A percentile compares a stretch with the other conserved stretches of the same genome.
Conservation (phyloP, 1,140 invertebrate genomes). For the Coelopa frigida region DNA sequence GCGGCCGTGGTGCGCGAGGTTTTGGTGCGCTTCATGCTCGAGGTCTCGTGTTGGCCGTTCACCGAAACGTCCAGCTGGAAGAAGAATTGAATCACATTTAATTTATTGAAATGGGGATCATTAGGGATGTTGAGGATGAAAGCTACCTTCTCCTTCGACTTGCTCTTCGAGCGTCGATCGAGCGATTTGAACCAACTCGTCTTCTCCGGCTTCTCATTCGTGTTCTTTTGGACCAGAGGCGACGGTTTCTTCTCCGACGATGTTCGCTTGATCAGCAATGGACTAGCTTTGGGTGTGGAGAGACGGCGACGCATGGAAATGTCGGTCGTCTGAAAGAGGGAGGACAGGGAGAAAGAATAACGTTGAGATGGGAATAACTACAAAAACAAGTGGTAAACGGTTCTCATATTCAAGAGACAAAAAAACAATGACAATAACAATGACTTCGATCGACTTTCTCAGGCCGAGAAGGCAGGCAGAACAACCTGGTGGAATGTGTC, state of each 20-base stretch:
- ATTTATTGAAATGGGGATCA: not conserved
- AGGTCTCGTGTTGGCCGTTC: slow-evolving; percentile 46
- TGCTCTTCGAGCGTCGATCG: slow-evolving; percentile 49
- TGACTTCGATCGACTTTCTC: no score
- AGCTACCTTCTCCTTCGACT: slow-evolving; percentile 36
- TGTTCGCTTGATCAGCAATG: slow-evolving; percentile 43
- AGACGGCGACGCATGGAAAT: slow-evolving; percentile 57
- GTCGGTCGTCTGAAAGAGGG: slow-evolving; percentile 26
- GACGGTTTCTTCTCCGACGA: slow-evolving; percentile 35
- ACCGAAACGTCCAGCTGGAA: slow-evolving; percentile 31
- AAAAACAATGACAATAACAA: no score
- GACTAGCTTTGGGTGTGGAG: slow-evolving; percentile 65
- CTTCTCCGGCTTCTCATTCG: slow-evolving; percentile 39
- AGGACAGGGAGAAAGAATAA: not conserved
- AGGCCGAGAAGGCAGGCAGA: no score
- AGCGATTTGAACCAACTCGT: slow-evolving; percentile 60
- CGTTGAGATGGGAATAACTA: no score
- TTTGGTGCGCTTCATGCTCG: slow-evolving; percentile 45
- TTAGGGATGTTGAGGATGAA: not conserved
- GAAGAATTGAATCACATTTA: not conserved
- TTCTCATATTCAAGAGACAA: no score
- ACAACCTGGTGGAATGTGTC: no score
- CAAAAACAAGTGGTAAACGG: no score
- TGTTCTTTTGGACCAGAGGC: slow-evolving; percentile 17
- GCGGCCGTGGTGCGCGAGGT: slow-evolving; percentile 28